Evolutionary conservation across 2,888 invertebrate genomes (phyloP), one percentile per base, ranked within the genome.

Genomic region (Synergus japonicus): DNA sequence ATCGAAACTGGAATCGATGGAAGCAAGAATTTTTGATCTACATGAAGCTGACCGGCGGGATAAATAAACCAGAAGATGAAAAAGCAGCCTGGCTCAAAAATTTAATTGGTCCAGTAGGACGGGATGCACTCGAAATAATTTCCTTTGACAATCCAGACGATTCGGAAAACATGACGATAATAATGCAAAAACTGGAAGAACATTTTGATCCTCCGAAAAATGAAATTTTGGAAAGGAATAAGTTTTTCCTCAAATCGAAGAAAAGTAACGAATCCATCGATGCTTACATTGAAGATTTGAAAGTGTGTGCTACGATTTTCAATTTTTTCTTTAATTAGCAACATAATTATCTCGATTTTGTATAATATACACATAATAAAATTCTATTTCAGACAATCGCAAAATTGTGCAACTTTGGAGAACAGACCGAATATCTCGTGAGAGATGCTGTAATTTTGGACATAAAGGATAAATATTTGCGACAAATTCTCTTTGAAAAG

Each of bases 1-100:
- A 80, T 60, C 81, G 78, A 78, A 83, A 82, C 29, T 84, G 84
- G 84, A 81, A 69, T 18, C 65, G 73, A 54, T 84, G 82, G 80
- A 82, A 76, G 63, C 73, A 79, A 29, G 54, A 81, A 15, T 84
- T 84, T 78, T 22, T 60, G 4, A 82, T 79, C 37, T 84, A 81
- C 77, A 76, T 84, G 15, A 83, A 78, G 76, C 77, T 77, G 29
- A 76, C 83, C 12, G 80, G 79, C 13, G 58, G 65, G 4, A 76
- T 76, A 41, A 60, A 78, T 10, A 79, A 81, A 22, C 0, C 29
- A n/a, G 76, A 65, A 29, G 82, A 82, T 3, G 60, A 66, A 2
- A 82, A 82, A 44, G 82, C 79, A 29, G 41, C 15, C n/a, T 76
- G 82, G 22, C 37, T 82, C 46, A 41, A 29, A 10, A 82, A 84